A percentile compares a stretch with the other conserved stretches of the same genome.
Evolutionary conservation across 53 echinoderm and acorn worm genomes (phyloP).

Genomic region (Mesocentrotus franciscanus): DNA sequence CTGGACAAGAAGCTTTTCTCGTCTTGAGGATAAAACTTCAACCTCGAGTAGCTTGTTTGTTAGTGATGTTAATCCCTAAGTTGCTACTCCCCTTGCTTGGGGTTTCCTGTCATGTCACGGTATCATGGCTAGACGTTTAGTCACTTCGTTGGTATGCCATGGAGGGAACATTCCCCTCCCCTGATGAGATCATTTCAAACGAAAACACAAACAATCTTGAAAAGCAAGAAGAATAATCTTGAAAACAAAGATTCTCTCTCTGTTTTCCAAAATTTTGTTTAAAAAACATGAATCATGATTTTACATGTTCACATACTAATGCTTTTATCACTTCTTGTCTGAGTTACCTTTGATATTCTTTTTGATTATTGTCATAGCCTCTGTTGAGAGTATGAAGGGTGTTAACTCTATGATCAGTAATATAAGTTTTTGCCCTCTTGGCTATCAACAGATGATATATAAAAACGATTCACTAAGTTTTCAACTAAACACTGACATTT

Average conservation of each 20-base stretch:
- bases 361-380: neutral
- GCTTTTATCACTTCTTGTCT: conserved; percentile 12
- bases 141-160: neutral
- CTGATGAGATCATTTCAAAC: neutral
- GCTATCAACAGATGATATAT: too few species aligned
- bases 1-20: too few species aligned
- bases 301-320: neutral
- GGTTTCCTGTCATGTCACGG: conserved; percentile 15
- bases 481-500: neutral
- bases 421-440: too few species aligned
- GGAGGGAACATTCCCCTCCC: conserved; percentile 38
- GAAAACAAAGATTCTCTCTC: neutral
- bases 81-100: neutral
- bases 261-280: neutral
- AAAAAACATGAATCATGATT: conserved; percentile 14
- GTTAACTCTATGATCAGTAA: too few species aligned
- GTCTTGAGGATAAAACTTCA: neutral
- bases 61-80: conserved; percentile 15
- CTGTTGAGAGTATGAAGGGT: too few species aligned
- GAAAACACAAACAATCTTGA: neutral
- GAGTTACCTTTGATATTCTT: neutral
- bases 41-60: neutral
- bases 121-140: neutral
- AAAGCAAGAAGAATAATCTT: neutral
- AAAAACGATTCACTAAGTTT: neutral